A percentile compares a stretch with the other conserved stretches of the same genome.
Conservation (phyloP, 2,113 vertebrate genomes). For the Sigmodon hispidus region DNA sequence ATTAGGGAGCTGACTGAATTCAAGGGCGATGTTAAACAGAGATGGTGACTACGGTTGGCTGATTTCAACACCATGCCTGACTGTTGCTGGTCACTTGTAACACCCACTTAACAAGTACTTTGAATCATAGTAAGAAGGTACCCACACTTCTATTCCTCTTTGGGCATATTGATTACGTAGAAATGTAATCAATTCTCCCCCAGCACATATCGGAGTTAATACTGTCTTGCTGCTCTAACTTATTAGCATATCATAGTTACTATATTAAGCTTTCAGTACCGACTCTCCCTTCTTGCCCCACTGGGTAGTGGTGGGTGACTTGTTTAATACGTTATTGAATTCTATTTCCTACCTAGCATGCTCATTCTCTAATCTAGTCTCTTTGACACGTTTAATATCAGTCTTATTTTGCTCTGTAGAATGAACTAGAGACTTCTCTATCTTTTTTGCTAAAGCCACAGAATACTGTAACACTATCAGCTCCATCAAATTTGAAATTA, state of each 20-base stretch:
- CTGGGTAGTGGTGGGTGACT: slow-evolving; percentile 56
- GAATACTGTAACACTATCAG: not conserved
- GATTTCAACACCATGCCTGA: slow-evolving; percentile 1
- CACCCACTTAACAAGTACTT: slow-evolving; percentile 22
- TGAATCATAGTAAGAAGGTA: slow-evolving; percentile 10
- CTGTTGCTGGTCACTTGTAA: slow-evolving; percentile 16
- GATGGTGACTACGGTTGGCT: not conserved
- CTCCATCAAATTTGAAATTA: slow-evolving; percentile 65
- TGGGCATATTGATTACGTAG: slow-evolving; percentile 62
- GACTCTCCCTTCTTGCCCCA: slow-evolving; percentile 8
- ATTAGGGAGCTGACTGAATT: not conserved
- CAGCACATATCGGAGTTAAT: slow-evolving; percentile 49
- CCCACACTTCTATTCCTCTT: slow-evolving; percentile 40
- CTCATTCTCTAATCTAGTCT: slow-evolving; percentile 47
- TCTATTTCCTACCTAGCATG: slow-evolving; percentile 47
- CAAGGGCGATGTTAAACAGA: not conserved
- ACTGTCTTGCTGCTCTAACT: slow-evolving; percentile 26
- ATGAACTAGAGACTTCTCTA: slow-evolving; percentile 41
- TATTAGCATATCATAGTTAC: slow-evolving; percentile 63
- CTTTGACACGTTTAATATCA: slow-evolving; percentile 56
- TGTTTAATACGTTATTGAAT: slow-evolving; percentile 68
- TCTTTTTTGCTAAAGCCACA: slow-evolving; percentile 54
- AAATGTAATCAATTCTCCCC: slow-evolving; percentile 60
- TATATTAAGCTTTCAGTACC: slow-evolving; percentile 68
- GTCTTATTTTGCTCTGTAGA: slow-evolving; percentile 52